Percentiles rank a stretch among this genome's conserved stretches.
These are phyloP conservation scores for Pseudachorutes palmiensis DNA, from an alignment of 1,140 invertebrate genomes.

Conservation along the genomic window DNA sequence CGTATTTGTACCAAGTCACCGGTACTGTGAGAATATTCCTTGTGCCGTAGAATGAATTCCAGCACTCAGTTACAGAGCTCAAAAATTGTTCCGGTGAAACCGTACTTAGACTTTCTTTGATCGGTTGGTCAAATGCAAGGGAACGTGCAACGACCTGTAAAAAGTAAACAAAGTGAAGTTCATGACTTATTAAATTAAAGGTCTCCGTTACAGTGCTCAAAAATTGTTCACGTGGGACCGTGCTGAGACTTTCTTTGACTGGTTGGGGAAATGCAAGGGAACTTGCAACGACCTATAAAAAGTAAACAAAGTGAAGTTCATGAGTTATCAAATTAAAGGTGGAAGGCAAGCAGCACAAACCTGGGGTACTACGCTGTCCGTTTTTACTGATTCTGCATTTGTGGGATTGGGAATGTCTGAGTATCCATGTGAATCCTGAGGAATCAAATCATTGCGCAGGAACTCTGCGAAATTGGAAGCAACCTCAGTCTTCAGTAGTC, in stretches of 20 bases:
- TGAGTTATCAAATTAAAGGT: background rate
- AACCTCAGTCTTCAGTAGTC: background rate
- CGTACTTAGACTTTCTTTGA: background rate
- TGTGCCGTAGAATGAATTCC: background rate
- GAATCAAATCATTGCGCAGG: background rate
- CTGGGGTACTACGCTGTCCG: no score
- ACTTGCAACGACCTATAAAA: no score
- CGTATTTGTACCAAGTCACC: background rate
- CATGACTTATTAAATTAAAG: background rate
- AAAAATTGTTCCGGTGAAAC: background rate
- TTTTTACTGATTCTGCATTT: no score
- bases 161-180: no score
- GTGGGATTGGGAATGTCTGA: no score
- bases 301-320: no score
- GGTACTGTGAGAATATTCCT: background rate
- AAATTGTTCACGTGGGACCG: background rate
- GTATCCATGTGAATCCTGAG: background rate
- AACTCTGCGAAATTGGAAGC: background rate
- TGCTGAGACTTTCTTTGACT: background rate
- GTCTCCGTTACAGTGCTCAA: background rate
- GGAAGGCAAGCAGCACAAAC: no score
- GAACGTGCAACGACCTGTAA: no score
- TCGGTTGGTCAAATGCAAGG: background rate
- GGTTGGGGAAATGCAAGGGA: background rate
- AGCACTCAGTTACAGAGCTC: background rate